Evolutionary conservation across 2,113 vertebrate species (phyloP), one percentile per base, ranked within the genome.

Genomic region (Phoenicopterus ruber): DNA sequence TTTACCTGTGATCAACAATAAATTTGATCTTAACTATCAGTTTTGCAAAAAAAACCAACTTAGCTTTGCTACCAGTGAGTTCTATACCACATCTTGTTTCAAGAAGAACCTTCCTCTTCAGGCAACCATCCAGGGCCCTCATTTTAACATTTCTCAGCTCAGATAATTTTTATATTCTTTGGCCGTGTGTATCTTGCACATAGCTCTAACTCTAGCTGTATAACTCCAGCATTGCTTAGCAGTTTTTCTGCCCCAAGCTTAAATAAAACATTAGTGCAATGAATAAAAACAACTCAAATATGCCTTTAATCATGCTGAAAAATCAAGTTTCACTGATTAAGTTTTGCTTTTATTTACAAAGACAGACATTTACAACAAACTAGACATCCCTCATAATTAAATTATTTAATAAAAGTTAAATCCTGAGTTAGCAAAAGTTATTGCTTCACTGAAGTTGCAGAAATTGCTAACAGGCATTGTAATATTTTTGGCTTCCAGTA

Each of bases 301-400:
- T 58, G 24, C 44, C 49, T 92, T 72, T 79, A 94, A 86, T 57
- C n/a, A 85, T 63, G 19, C 72, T 92, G 61, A 96, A 94, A 94
- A 96, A 94, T 94, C 50, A 90, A 92, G 7, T 59, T 59, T 74
- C 46, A 86, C 38, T 58, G 12, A 71, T 38, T 20, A 69, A 55
- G 17, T 91, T 95, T 97, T 38, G 31, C 47, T 96, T 96, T 97
- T 74, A 94, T 95, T 95, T 85, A 91, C 9, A 90, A 96, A 97
- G 95, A 96, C 81, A 97, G 89, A 85, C 95, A 26, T 91, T 89
- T 90, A 95, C 58, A 97, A 78, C 57, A 96, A 85, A 69, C 29
- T 40, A 94, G 42, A 73, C 26, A 94, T 70, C 92, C 52, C 38
- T 77, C 22, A 62, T 76, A 88, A 82, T 94, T 81, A 50, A 84